Base-by-base conservation (phyloP, 2,888 invertebrate genomes). In the Trachelus tabidus region DNA sequence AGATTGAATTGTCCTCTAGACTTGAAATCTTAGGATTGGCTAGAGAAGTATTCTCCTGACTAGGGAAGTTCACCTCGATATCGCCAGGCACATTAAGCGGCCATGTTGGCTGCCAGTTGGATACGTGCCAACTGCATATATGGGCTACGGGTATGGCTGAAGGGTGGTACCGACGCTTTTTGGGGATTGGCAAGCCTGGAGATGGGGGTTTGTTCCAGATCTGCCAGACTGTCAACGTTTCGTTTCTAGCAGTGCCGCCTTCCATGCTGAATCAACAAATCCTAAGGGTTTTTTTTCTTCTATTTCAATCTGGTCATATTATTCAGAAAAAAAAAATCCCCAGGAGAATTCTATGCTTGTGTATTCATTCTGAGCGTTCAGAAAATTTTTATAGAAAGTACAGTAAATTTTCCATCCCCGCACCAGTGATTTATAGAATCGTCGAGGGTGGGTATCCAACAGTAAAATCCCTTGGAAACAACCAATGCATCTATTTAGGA, bases 161-260 rank as follows among this genome's bases (percentile, higher is more conserved):
- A 34, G 71, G 31, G 71, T 23, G 71, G 71, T 31, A 34, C 31
- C 71, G 71, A 33, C 71, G 71, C 71, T 31, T 33, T 71, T 71
- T 34, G 71, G 71, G 31, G 71, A 31, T 31, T 71, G 31, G 31
- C 71, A 56, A 23, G 56, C 23, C 23, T 56, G 56, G 56, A 56
- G 71, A 71, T 71, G 71, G 71, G 71, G 33, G 31, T 71, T 73
- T 79, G 82, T 79, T 81, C 83, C 77, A 82, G 79, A 82, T 84
- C 83, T 81, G 81, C 80, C 82, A 79, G 74, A 76, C 77, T 81
- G 81, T 83, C 85, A 79, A 81, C 81, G 79, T 82, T 81, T 81
- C 81, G 81, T 83, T 77, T 79, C 75, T 56, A 68, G 34, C 34
- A 69, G 68, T 37, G 77, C 68, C 4, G 75, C 11, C 68, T 12